Base-by-base conservation (phyloP, 2,113 vertebrate species). In the Forbesichthys agassizii region DNA sequence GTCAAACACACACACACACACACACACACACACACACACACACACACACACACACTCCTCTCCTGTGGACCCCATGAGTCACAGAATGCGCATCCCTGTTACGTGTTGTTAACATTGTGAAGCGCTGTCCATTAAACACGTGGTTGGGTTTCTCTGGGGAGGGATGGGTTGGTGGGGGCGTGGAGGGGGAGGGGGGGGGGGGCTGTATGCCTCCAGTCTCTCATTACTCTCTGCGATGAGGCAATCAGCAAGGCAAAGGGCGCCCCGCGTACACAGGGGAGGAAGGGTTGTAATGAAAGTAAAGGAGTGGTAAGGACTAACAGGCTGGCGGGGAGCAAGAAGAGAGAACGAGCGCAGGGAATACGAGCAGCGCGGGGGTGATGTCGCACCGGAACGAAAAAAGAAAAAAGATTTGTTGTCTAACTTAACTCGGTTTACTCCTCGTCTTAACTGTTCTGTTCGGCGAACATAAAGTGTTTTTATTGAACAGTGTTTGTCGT, bases 221-320 rank as follows among this genome's bases (percentile, higher is more conserved):
- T 27, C 27, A 70, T 79, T 79, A 81, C 72, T 82, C 71, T 83
- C 63, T 64, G 42, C 46, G 54, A 69, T 77, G 75, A 75, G 67
- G 83, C 71, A 79, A 72, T 75, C 68, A 72, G 74, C 68, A 59
- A 74, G 55, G 78, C 78, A 86, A 27, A 87, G 78, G 82, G 81
- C 77, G 80, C 47, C 63, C 59, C 74, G 64, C 20, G 61, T 71
- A 16, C 10, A 53, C 16, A 7, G 42, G 33, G n/a, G 0, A 52
- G 48, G 12, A 18, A 18, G 13, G 18, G 16, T n/a, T 18, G 54
- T 16, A 55, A 4, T n/a, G 20, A 9, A 18, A 55, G 53, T 9
- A 18, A n/a, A 8, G 7, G n/a, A 16, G 20, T 4, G n/a, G n/a
- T 3, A 18, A 55, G n/a, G 54, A 55, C n/a, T 9, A 8, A 10